Evolutionary conservation across 2,797 vertebrate genomes (phyloP), one percentile per base, ranked within the genome.

Genomic region (Poliocrania exsul): DNA sequence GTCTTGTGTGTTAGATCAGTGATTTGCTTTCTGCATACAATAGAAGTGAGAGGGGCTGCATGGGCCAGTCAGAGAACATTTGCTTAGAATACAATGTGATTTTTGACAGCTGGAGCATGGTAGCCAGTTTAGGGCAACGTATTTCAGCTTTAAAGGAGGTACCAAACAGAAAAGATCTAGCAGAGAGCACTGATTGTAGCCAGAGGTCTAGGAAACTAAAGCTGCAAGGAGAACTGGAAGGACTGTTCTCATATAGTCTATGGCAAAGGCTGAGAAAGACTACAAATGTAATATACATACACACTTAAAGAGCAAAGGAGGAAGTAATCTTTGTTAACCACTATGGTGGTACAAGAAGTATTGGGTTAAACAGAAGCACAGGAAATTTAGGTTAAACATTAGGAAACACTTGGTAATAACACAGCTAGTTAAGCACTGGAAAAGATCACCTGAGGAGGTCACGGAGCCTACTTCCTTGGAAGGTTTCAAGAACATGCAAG

Each of bases 351-450:
- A 18, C 53, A 84, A 86, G 38, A 40, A 91, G 56, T 42, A 62
- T 17, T 69, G 75, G 72, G 88, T 91, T 96, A 94, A 95, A 81
- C 69, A 86, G 77, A 25, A 92, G 58, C 50, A 84, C 70, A 90
- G 83, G 90, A 96, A 90, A 84, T 90, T 72, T 94, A 84, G 77
- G 88, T 95, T 95, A 96, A 94, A 90, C 83, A 93, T 96, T 96
- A 95, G 86, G 90, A 95, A 95, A 86, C 47, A 24, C 80, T 81
- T 9, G 69, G 82, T 64, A 96, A 92, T 94, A 95, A 92, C 15
- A 64, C 9, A 35, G 93, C 85, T 51, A n/a, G 80, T 92, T 95
- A 94, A 94, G 66, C 92, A 86, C 50, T 79, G 88, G 61, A 50
- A 90, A 83, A 88, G 77, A 66, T 79, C 0, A 17, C 88, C 86